phyloP scores from a whole-genome alignment of 2,113 vertebrate genomes.

The Austrofundulus limnaeus region DNA sequence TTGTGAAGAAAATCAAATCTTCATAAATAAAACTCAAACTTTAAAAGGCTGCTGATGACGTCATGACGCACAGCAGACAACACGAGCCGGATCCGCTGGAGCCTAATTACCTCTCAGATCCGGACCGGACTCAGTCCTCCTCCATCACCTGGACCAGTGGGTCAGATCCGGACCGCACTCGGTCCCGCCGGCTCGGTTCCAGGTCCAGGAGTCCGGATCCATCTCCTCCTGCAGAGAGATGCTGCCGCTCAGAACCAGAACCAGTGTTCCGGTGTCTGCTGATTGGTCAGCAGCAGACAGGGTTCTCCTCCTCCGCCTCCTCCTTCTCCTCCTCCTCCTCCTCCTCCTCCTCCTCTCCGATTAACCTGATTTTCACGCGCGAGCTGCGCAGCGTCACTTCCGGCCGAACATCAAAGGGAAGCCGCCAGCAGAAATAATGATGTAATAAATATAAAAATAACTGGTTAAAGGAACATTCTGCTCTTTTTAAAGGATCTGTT shows the following conservation, averaged over 20 bases:
- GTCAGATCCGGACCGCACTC: neutral
- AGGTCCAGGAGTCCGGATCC: neutral
- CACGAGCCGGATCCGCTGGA: too few relatives aligned
- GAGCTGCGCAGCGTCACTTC: neutral
- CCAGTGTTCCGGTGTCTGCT: conserved; percentile 45
- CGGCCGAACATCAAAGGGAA: conserved; percentile 29
- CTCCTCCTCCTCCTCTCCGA: conserved; percentile 14
- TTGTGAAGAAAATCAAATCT: too few relatives aligned
- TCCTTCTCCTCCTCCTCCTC: neutral
- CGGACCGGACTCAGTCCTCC: neutral
- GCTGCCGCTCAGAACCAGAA: conserved; percentile 22
- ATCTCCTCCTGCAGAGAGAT: conserved; percentile 23
- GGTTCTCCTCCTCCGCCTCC: conserved; percentile 9
- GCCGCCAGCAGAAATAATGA: too few relatives aligned
- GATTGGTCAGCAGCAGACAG: conserved; percentile 37
- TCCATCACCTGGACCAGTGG: neutral
- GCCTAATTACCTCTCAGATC: conserved; percentile 3
- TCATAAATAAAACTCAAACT: too few relatives aligned
- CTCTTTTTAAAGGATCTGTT: too few relatives aligned
- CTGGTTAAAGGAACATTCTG: too few relatives aligned
- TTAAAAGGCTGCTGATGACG: too few relatives aligned
- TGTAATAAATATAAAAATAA: too few relatives aligned
- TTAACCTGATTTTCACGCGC: conserved; percentile 27
- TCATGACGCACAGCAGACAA: too few relatives aligned
- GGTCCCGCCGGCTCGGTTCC: neutral